phyloP scores from a whole-genome alignment of 1,140 invertebrate genomes.

The Hyles vespertilio region DNA sequence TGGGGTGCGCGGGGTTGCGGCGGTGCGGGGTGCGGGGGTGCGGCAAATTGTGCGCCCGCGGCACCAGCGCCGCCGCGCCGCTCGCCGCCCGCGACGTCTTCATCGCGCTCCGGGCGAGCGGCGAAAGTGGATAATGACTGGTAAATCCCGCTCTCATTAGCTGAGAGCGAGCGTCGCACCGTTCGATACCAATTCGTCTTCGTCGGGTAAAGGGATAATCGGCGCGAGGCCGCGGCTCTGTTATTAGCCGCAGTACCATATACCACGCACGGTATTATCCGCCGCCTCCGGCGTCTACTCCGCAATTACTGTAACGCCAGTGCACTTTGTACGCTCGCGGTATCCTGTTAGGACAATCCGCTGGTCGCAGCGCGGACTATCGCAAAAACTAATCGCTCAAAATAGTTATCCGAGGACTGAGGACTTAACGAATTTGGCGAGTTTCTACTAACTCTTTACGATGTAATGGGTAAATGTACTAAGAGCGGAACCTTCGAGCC shows the following conservation, averaged over 20 bases:
- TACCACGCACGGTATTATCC: slow-evolving; percentile 64
- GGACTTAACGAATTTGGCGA: no score
- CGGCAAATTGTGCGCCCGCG: slow-evolving; percentile 62
- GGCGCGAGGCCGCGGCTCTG: slow-evolving; percentile 48
- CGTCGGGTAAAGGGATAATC: slow-evolving; percentile 64
- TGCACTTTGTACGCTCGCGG: background rate
- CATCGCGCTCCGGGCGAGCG: slow-evolving; percentile 52
- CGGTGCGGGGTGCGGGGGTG: background rate
- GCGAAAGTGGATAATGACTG: slow-evolving; percentile 71
- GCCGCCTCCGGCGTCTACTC: slow-evolving; percentile 55
- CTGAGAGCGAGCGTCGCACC: slow-evolving; percentile 54
- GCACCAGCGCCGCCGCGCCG: slow-evolving; percentile 18
- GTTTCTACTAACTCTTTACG: no score
- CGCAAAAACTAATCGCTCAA: no score
- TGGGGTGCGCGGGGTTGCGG: no score
- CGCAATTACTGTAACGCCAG: slow-evolving; percentile 54
- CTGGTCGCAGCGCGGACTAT: background rate
- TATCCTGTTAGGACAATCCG: slow-evolving; percentile 33
- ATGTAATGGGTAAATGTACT: no score
- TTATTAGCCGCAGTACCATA: slow-evolving; percentile 71
- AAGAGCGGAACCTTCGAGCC: no score
- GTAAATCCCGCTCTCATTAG: slow-evolving; percentile 68
- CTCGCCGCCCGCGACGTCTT: slow-evolving; percentile 48
- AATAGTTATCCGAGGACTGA: no score
- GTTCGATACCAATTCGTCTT: slow-evolving; percentile 67